phyloP scores from a whole-genome alignment of 2,797 vertebrate species.

The Channa striata region DNA sequence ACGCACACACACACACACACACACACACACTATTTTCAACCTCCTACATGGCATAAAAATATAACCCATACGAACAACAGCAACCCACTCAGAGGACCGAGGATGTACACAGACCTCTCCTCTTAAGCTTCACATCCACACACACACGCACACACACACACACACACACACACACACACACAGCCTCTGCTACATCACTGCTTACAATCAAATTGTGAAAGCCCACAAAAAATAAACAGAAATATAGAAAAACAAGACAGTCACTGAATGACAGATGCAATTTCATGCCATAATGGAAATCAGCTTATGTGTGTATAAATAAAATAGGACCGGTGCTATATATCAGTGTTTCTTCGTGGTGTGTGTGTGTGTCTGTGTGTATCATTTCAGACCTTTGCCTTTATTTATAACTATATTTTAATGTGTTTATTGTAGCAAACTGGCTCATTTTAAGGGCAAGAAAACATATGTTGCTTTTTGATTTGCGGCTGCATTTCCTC shows the following conservation, averaged over 20 bases:
- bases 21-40: slow-evolving; percentile 28
- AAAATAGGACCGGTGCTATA: not conserved
- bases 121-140: slow-evolving; percentile 47
- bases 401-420: not conserved
- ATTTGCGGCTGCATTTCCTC: slow-evolving; percentile 11
- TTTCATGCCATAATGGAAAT: slow-evolving; percentile 28
- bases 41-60: slow-evolving; percentile 66
- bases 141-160: slow-evolving; percentile 19
- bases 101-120: slow-evolving; percentile 50
- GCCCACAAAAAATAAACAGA: not conserved
- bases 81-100: slow-evolving; percentile 69
- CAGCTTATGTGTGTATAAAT: not conserved
- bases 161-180: not conserved
- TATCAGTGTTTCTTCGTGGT: too few species aligned
- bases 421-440: not conserved
- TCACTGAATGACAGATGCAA: slow-evolving; percentile 14
- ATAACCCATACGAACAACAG: slow-evolving; percentile 63
- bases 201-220: slow-evolving; percentile 44
- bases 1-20: slow-evolving; percentile 22
- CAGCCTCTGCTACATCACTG: slow-evolving; percentile 38
- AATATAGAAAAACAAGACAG: slow-evolving; percentile 12
- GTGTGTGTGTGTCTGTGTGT: not conserved
- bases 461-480: slow-evolving; percentile 2
- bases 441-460: not conserved
- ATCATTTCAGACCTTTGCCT: not conserved